Evolutionary conservation across 2,888 invertebrate species (phyloP).

Genomic region (Perizoma flavofasciatum): DNA sequence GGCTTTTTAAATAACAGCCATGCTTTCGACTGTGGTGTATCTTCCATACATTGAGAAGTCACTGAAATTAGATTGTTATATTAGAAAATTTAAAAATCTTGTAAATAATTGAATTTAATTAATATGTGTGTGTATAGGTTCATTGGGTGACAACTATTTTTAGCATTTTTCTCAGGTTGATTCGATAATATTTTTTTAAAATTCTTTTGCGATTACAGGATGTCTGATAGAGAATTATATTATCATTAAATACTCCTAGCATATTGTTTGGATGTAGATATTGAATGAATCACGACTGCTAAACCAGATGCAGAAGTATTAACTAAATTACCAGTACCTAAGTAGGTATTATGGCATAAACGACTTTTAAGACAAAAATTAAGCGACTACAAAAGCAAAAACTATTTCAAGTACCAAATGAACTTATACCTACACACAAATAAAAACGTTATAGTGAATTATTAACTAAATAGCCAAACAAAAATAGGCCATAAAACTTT

Average conservation of each 20-base stretch:
- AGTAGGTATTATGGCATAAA: too few species aligned
- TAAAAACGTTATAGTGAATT: conserved; percentile 11
- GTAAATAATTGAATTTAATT: conserved; percentile 10
- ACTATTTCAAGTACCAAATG: conserved; percentile 16
- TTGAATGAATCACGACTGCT: too few species aligned
- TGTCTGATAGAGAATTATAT: too few species aligned
- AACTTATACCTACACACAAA: conserved; percentile 10
- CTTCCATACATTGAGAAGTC: conserved; percentile 4
- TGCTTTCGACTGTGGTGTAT: conserved; percentile 21
- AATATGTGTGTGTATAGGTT: conserved; percentile 11
- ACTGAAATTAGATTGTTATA: conserved; percentile 16
- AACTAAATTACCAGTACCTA: too few species aligned
- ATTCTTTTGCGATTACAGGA: background rate
- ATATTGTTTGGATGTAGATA: too few species aligned
- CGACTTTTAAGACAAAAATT: too few species aligned
- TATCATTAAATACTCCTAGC: too few species aligned
- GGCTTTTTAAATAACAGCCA: background rate
- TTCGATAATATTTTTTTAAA: background rate
- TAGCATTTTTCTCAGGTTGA: background rate
- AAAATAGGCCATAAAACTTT: conserved; percentile 23
- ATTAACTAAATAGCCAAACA: conserved; percentile 30
- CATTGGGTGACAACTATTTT: conserved; percentile 9
- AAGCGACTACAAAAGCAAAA: too few species aligned
- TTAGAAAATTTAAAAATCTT: conserved; percentile 15
- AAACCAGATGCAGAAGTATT: too few species aligned